Conservation (phyloP, 2,888 invertebrate genomes). For the Tipula confusa region DNA sequence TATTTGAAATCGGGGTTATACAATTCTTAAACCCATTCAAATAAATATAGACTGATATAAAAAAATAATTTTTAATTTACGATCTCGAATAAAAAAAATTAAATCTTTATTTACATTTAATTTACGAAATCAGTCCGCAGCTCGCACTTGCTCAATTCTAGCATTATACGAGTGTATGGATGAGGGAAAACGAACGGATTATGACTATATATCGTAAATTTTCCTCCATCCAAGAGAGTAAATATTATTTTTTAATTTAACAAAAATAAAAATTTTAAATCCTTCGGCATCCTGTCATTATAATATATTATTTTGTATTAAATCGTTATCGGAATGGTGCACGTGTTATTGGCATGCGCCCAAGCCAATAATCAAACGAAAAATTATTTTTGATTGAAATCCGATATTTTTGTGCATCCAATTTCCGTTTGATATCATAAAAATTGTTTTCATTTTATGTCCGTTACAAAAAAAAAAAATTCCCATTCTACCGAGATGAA, state of each 20-base stretch:
- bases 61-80: background rate
- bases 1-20: background rate
- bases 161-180: background rate
- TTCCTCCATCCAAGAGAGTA: background rate
- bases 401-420: background rate
- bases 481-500: background rate
- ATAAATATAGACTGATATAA: background rate
- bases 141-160: background rate
- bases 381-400: slow-evolving; percentile 25
- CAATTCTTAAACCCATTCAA: background rate
- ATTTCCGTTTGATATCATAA: background rate
- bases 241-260: slow-evolving; percentile 20
- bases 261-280: background rate
- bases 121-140: background rate
- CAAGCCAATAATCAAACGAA: background rate
- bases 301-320: background rate
- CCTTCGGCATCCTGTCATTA: background rate
- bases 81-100: background rate
- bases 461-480: background rate
- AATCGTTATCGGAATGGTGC: background rate
- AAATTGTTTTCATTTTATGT: background rate
- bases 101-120: background rate
- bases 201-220: background rate
- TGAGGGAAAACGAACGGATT: background rate
- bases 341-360: background rate